Percentiles rank a stretch among this genome's conserved stretches.
Evolutionary conservation across 2,113 vertebrate species (phyloP).

Genomic region (Sterna hirundo): DNA sequence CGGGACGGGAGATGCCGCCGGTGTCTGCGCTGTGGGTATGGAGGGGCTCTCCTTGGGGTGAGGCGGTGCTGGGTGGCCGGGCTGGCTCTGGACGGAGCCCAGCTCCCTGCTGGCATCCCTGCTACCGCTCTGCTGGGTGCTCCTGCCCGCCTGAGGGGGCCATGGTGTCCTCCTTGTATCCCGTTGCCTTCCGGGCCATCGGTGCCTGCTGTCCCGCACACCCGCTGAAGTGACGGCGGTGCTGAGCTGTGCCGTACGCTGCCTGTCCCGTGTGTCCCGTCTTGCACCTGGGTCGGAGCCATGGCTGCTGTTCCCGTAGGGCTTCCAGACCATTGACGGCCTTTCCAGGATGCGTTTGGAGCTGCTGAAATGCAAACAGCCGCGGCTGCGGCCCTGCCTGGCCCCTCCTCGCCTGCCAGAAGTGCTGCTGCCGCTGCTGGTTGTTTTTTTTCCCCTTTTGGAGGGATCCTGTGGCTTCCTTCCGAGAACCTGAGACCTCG

Average conservation of each 20-base stretch:
- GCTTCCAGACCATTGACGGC: background rate
- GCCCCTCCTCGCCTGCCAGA: background rate
- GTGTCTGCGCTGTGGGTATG: background rate
- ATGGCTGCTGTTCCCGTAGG: background rate
- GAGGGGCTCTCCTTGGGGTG: background rate
- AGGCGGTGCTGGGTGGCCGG: fast-evolving
- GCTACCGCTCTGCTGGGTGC: background rate
- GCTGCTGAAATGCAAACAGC: background rate
- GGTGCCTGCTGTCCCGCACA: fast-evolving
- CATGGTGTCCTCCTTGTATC: background rate
- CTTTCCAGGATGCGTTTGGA: background rate
- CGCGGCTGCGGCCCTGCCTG: background rate
- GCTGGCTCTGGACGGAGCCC: fast-evolving
- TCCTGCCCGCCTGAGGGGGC: background rate
- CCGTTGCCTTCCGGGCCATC: background rate
- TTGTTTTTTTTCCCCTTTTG: slow-evolving; percentile 3
- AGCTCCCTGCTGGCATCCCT: fast-evolving
- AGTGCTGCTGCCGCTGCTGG: background rate
- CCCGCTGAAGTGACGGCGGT: fast-evolving
- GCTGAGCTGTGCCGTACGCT: fast-evolving
- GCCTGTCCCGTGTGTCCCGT: fast-evolving
- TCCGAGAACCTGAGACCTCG: slow-evolving; percentile 54
- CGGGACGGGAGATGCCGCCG: background rate
- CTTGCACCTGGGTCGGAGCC: fast-evolving
- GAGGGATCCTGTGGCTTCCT: slow-evolving; percentile 52